Conservation (phyloP, 2,113 vertebrate species). For the Saccopteryx bilineata region DNA sequence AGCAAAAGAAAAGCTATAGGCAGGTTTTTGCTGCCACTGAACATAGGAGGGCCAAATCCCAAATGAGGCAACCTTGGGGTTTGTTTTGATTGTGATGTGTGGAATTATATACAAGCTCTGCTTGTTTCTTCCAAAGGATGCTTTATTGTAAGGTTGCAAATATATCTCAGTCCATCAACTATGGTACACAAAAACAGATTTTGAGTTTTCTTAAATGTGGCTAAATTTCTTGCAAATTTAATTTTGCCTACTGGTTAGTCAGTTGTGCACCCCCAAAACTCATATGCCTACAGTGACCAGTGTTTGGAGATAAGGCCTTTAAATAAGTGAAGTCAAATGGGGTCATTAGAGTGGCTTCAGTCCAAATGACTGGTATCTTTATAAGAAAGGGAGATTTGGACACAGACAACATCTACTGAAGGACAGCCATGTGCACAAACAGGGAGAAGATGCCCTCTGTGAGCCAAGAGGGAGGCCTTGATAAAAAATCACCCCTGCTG, state of each 20-base stretch:
- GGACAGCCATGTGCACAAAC: neutral
- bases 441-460: neutral
- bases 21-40: slow-evolving; percentile 26
- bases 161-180: neutral
- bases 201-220: neutral
- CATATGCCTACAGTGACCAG: too few relatives aligned
- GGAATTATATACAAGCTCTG: neutral
- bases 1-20: slow-evolving; percentile 49
- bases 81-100: neutral
- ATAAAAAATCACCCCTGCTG: neutral
- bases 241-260: neutral
- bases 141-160: neutral
- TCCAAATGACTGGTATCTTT: neutral
- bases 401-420: neutral
- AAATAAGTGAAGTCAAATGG: neutral
- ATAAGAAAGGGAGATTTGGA: neutral
- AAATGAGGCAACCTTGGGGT: neutral
- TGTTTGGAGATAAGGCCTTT: neutral
- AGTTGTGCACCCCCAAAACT: neutral
- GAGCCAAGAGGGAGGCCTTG: neutral
- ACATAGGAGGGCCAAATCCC: neutral
- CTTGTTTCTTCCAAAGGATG: neutral
- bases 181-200: neutral
- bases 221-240: neutral
- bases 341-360: neutral